Conservation (phyloP, 30 jellyfish, hydroid and myxozoan species). For the Aurelia coerulea region DNA sequence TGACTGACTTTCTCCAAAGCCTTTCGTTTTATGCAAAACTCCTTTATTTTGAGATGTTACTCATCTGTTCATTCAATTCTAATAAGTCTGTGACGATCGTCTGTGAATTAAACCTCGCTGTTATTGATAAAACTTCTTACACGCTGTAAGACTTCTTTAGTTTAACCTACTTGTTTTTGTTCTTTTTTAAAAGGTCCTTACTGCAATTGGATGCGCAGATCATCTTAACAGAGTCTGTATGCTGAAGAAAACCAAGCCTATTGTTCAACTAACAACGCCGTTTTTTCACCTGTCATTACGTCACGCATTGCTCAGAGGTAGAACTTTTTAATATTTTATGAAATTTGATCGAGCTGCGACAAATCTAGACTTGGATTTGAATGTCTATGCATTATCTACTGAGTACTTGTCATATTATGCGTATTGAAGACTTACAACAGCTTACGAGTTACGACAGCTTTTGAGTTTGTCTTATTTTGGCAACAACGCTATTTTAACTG, state of each 20-base stretch:
- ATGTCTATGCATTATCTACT: background rate
- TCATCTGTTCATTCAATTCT: too few relatives aligned
- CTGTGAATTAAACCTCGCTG: slow-evolving; percentile 11
- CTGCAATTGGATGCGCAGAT: slow-evolving; percentile 14
- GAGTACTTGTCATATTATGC: too few relatives aligned
- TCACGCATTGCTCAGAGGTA: slow-evolving; percentile 2
- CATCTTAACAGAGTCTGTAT: slow-evolving; percentile 18
- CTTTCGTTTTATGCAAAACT: background rate
- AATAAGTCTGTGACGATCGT: background rate
- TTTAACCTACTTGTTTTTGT: slow-evolving; percentile 7
- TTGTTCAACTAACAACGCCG: slow-evolving; percentile 2
- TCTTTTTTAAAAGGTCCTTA: slow-evolving; percentile 7
- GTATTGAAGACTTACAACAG: too few relatives aligned
- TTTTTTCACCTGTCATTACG: slow-evolving; percentile 35
- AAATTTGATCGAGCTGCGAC: background rate
- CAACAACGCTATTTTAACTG: too few relatives aligned
- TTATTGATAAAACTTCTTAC: background rate
- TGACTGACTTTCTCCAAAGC: too few relatives aligned
- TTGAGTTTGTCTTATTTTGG: background rate
- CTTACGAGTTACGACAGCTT: too few relatives aligned
- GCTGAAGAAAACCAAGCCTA: background rate
- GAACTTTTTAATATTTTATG: slow-evolving; percentile 3
- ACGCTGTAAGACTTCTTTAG: slow-evolving; percentile 1
- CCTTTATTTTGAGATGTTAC: background rate
- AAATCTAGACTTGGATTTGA: background rate